Base-by-base conservation (phyloP, 2,888 invertebrate species). In the Caenorhabditis macrosperma region DNA sequence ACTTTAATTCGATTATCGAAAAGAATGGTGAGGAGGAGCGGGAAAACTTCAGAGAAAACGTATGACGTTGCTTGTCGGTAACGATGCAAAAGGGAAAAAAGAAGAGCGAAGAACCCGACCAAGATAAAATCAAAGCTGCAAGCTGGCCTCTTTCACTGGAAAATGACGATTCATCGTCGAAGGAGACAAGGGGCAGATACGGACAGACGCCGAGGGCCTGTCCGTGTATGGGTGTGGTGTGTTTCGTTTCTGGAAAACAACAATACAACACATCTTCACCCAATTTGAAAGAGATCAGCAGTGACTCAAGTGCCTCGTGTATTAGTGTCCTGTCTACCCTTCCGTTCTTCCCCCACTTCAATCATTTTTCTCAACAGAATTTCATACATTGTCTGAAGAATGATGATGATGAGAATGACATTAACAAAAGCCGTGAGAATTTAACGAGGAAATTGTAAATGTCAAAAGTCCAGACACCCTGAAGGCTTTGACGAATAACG, bases 121-220 rank as follows among this genome's bases (percentile, higher is more conserved):
- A 63, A 78, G 78, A 78, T 78, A 78, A 78, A 67, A 78, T 78
- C 78, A 78, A 78, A 71, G 78, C 78, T 78, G 78, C 71, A 78
- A 75, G 75, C 75, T 75, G 75, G 66, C 75, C 67, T 75, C 75
- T 75, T 67, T 67, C 75, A 75, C 75, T 75, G 66, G 75, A 75
- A 75, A 69, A 67, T 59, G 74, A 50, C 64, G 74, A 64, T 64
- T 74, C 74, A 74, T 74, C 41, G 64, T 64, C 64, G 50, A 63
- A 57, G 22, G 55, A 30, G n/a, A n/a, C 30, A 30, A 7, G 35
- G 46, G 46, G 9, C 17, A 71, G 44, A 71, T 61, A 54, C 60
- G 24, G 41, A 28, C 46, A 30, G 64, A 41, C 55, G 63, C 50
- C 54, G 44, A 24, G 26, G 33, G 17, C 41, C 55, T 52, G 60